Conservation (phyloP, 2,797 vertebrate genomes). For the Gymnothorax javanicus region DNA sequence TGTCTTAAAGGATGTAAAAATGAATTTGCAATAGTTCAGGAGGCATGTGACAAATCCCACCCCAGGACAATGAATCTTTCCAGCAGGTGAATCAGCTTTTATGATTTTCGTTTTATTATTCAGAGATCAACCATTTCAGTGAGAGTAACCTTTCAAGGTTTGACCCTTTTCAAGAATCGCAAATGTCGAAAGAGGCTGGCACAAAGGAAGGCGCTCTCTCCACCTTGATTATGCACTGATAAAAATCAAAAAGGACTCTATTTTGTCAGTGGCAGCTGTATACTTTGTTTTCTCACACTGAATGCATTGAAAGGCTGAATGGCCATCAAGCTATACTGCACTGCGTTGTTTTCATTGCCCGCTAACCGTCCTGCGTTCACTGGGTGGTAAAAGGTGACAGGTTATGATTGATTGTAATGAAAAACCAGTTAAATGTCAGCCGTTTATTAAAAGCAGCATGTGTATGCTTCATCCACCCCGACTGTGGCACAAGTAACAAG, state of each 20-base stretch:
- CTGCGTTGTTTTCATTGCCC: not conserved
- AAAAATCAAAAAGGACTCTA: not conserved
- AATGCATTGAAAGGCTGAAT: not conserved
- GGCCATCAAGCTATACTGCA: not conserved
- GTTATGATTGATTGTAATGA: slow-evolving; percentile 13
- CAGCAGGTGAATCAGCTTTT: not conserved
- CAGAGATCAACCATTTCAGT: not conserved
- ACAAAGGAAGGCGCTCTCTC: not conserved
- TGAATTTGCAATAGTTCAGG: not conserved
- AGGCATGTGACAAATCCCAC: not conserved
- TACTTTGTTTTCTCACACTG: not conserved
- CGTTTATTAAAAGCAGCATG: not conserved
- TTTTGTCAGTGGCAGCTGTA: not conserved
- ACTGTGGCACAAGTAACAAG: not conserved
- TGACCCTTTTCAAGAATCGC: not conserved
- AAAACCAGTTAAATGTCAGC: slow-evolving; percentile 14
- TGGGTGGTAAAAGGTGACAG: not conserved
- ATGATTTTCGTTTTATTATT: not conserved
- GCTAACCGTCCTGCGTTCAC: not conserved
- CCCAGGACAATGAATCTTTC: not conserved
- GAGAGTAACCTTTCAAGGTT: not conserved
- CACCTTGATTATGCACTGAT: not conserved
- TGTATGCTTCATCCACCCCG: slow-evolving; percentile 19
- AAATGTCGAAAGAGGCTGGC: not conserved
- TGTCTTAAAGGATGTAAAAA: not conserved